Base-by-base conservation (phyloP, 2,888 invertebrate species). In the Lithophane leautieri region DNA sequence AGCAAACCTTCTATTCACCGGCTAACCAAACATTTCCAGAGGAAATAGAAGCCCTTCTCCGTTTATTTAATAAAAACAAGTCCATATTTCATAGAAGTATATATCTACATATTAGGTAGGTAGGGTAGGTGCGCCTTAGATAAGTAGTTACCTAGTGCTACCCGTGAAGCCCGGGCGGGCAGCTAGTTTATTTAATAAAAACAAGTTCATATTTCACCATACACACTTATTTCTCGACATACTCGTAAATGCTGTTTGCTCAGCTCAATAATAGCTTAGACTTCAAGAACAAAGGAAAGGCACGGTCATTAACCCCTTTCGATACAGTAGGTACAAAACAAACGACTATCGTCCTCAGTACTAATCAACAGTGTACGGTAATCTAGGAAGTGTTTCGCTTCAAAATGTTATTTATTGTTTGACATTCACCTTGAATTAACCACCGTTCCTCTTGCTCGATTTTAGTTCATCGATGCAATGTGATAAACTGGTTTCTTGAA, bases 401-500 rank as follows among this genome's bases (percentile, higher is more conserved):
- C 79, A 81, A 56, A 84, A 70, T 77, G 79, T 76, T 82, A 84
- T 83, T 83, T 76, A 86, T 82, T 78, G 79, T 77, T 89, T 90
- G 90, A 87, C 89, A 89, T 89, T 92, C 87, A 90, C 93, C 93
- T 92, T 93, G 92, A 88, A 87, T 83, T 82, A 72, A 78, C 80
- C 68, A 82, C 83, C 86, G 87, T 89, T 90, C 87, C 75, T 89
- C 89, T 86, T 82, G 81, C 78, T 85, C 82, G 86, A 87, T 86
- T 91, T 90, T 85, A 87, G 89, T 87, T 76, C 88, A 90, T 90
- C 88, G 86, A 73, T 86, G 87, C 79, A 83, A 84, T 78, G 74
- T 69, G 75, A 76, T 69, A 83, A 67, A 83, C 81, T 68, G 82
- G 87, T 88, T 87, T 86, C 47, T 82, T 76, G 61, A 71, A 74